phyloP scores from a whole-genome alignment of 2,113 vertebrate genomes.

The Sapajus apella region DNA sequence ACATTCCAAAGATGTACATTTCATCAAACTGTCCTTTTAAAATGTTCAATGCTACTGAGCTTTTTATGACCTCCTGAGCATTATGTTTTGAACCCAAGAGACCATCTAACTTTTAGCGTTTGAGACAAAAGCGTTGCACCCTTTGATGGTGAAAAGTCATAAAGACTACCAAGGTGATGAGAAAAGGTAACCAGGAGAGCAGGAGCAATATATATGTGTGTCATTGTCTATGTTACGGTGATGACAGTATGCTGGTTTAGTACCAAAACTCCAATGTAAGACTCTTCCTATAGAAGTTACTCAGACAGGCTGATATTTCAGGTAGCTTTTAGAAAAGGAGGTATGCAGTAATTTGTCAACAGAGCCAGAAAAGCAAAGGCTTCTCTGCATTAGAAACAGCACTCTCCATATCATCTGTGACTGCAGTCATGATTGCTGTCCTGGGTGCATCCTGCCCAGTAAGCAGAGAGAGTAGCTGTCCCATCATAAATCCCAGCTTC shows the following conservation, averaged over 20 bases:
- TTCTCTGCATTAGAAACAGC: background rate
- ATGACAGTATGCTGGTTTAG: background rate
- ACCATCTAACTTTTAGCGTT: background rate
- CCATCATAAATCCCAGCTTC: constrained; percentile 23
- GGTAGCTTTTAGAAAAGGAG: constrained; percentile 11
- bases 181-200: background rate
- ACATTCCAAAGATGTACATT: background rate
- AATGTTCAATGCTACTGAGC: constrained; percentile 13
- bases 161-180: background rate
- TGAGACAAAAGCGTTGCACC: background rate
- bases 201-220: background rate
- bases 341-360: background rate
- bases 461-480: background rate
- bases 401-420: background rate
- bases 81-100: constrained; percentile 47
- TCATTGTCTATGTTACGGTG: background rate
- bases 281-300: background rate
- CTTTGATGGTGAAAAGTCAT: constrained; percentile 42
- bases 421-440: background rate
- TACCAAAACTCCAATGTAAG: background rate
- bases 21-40: constrained; percentile 43
- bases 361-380: background rate
- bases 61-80: constrained; percentile 40
- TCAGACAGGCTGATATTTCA: background rate
- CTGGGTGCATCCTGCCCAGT: background rate